Conservation (phyloP, 2,888 invertebrate genomes). For the Ectemnius continuus region DNA sequence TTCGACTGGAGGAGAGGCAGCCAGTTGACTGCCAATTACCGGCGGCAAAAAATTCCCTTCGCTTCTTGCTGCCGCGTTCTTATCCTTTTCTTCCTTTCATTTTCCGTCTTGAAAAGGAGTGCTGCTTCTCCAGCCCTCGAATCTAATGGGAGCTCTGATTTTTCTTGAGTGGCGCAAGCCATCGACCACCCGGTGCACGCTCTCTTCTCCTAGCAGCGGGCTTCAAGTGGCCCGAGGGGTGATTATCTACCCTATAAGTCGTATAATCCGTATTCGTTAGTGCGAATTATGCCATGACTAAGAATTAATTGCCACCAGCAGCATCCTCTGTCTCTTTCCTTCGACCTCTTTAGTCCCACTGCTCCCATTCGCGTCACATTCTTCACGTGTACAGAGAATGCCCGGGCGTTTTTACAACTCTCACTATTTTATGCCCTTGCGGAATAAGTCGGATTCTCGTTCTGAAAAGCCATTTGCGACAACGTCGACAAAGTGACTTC, state of each 20-base stretch:
- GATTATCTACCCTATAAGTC: slow-evolving; percentile 1
- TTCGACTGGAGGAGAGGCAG: not conserved
- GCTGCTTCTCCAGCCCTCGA: not conserved
- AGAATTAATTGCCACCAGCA: too few species aligned
- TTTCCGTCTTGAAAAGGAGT: not conserved
- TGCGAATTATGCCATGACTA: not conserved
- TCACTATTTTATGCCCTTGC: too few species aligned
- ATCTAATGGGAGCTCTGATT: slow-evolving; percentile 1
- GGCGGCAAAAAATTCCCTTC: not conserved
- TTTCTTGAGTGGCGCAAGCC: not conserved
- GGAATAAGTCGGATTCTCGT: too few species aligned
- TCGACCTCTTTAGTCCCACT: too few species aligned
- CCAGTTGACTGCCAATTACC: not conserved
- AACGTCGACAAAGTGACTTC: too few species aligned
- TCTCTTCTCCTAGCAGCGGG: too few species aligned
- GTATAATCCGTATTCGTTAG: slow-evolving; percentile 1
- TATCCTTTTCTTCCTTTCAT: not conserved
- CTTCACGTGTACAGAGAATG: too few species aligned
- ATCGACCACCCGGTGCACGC: not conserved
- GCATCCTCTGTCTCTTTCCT: too few species aligned
- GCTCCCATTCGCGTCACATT: too few species aligned
- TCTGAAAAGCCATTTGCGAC: too few species aligned
- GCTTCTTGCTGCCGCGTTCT: not conserved
- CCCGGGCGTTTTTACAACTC: too few species aligned
- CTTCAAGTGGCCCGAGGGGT: not conserved